Evolutionary conservation across 2,113 vertebrate genomes (phyloP), one percentile per base, ranked within the genome.

Genomic region (Cromileptes altivelis): DNA sequence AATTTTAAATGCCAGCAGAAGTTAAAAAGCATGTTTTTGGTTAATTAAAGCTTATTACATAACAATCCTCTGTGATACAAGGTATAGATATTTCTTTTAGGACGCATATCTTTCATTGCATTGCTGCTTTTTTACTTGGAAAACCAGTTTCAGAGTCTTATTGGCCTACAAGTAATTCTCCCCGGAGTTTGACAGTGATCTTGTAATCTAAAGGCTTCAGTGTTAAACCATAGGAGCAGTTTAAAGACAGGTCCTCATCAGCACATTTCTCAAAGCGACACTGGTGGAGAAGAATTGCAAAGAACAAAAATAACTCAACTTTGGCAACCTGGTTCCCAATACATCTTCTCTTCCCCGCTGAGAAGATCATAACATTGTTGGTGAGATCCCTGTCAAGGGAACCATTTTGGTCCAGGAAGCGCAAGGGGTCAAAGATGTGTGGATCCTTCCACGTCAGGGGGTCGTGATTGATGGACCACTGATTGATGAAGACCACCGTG

Each of bases 381-480:
- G 94, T 91, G 10, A 94, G 77, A 40, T 96, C 95, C 9, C 91
- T 95, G 89, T 97, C 90, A 5, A 97, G 80, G 49, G 61, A 81
- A n/a, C 83, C 93, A 0, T 85, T 88, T 19, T 88, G 82, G 1
- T 97, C 94, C 60, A 97, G 70, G 84, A 97, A 97, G 6, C 97
- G 93, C 0, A 80, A 50, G 0, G 96, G 96, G 84, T 97, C 89
- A n/a, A 97, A 97, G 53, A 93, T 6, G 0, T 96, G 91, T 0
- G 96, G 96, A 30, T 97, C 94, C 3, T 91, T 94, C 96, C 97
- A 97, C 70, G 91, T 95, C 69, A 81, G 13, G 15, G 86, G 33
- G 85, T 97, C 96, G 0, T 97, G 96, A 83, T 97, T 97, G 87
- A 96, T 94, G 0, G 96, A 97, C 97, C 97, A 97, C 88, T 97